Conservation (phyloP, 2,797 vertebrate genomes). For the Parauchenoglanis punctatus region DNA sequence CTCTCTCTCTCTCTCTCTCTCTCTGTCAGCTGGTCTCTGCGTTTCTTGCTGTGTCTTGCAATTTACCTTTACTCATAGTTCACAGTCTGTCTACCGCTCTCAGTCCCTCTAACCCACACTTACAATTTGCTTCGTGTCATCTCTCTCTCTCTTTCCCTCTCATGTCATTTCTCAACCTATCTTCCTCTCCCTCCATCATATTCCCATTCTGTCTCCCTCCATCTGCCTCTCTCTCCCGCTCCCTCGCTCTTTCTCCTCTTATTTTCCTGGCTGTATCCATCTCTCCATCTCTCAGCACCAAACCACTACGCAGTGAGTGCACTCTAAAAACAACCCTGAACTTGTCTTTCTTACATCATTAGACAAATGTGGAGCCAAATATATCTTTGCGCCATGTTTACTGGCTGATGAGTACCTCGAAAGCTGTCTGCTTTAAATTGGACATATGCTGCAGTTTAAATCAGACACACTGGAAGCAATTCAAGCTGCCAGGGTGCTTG, state of each 20-base stretch:
- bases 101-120: background rate
- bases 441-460: slow-evolving; percentile 12
- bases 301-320: too few species aligned
- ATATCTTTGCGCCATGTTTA: slow-evolving; percentile 22
- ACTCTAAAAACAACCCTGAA: background rate
- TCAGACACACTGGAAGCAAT: background rate
- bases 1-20: background rate
- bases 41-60: background rate
- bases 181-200: background rate
- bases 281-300: slow-evolving; percentile 19
- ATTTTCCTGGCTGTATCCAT: background rate
- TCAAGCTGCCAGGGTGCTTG: background rate
- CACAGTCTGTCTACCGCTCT: background rate
- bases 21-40: background rate
- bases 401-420: background rate
- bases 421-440: background rate
- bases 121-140: background rate
- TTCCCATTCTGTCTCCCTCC: too few species aligned
- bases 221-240: background rate
- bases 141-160: background rate
- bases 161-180: background rate
- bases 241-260: background rate
- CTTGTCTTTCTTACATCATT: slow-evolving; percentile 3
- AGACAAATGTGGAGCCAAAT: slow-evolving; percentile 20
- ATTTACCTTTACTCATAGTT: background rate